These are phyloP conservation scores for Hedya salicella DNA, from an alignment of 2,888 invertebrate species.

Conservation along the genomic window DNA sequence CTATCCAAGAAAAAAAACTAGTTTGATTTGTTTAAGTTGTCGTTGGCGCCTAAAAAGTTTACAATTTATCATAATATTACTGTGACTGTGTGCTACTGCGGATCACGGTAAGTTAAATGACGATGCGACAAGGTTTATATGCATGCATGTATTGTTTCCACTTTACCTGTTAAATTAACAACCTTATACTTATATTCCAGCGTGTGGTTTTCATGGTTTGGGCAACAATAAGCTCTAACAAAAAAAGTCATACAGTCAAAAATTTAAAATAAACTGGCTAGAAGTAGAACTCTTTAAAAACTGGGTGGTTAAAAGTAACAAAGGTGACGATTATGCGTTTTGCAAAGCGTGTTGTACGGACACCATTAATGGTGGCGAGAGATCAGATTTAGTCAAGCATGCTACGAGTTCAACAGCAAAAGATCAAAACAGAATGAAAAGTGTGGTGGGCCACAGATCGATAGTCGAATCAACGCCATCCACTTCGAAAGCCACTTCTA, in stretches of 20 bases:
- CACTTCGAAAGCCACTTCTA: neutral
- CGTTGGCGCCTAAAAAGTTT: neutral
- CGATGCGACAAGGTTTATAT: neutral
- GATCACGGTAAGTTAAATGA: too few species aligned
- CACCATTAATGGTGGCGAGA: conserved; percentile 6
- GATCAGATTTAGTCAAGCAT: conserved; percentile 6
- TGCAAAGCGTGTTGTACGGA: conserved; percentile 23
- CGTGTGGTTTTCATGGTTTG: neutral
- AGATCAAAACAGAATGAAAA: conserved; percentile 6
- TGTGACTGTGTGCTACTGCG: conserved; percentile 1
- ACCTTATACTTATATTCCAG: conserved; percentile 5
- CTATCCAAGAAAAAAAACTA: neutral
- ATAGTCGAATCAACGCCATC: conserved; percentile 15
- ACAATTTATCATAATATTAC: conserved; percentile 1
- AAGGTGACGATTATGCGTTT: conserved; percentile 11
- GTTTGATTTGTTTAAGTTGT: neutral
- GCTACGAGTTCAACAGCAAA: neutral
- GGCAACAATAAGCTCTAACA: neutral
- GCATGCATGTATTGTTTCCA: neutral
- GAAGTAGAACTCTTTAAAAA: neutral
- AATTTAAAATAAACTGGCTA: conserved; percentile 5
- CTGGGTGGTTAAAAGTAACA: conserved; percentile 7
- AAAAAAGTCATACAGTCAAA: neutral
- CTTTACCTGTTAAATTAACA: neutral
- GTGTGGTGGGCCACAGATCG: conserved; percentile 15